Evolutionary conservation across 1,140 invertebrate species (phyloP).

Genomic region (Hydropsyche tenuis): DNA sequence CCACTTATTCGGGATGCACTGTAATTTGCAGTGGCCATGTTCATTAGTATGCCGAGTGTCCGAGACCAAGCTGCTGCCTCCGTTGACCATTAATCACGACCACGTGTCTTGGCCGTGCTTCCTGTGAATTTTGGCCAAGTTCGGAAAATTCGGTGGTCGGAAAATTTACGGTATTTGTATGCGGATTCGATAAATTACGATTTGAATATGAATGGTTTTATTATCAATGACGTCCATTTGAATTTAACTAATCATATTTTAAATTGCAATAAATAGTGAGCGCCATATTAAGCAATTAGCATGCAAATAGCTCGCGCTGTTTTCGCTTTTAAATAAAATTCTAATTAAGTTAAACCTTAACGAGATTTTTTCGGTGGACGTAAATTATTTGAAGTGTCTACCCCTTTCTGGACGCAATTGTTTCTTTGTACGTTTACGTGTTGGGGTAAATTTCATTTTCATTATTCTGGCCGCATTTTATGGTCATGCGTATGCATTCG

Average conservation of each 20-base stretch:
- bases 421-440: not conserved
- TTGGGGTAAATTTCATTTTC: too few species aligned
- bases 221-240: too few species aligned
- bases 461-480: too few species aligned
- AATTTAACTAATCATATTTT: too few species aligned
- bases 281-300: not conserved
- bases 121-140: too few species aligned
- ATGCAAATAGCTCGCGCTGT: constrained; percentile 9
- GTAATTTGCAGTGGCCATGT: constrained; percentile 10
- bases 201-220: too few species aligned
- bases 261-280: too few species aligned
- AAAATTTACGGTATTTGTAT: too few species aligned
- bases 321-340: constrained; percentile 16
- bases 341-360: constrained; percentile 22
- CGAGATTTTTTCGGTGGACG: not conserved
- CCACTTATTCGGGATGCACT: constrained; percentile 1
- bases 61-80: not conserved
- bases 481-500: too few species aligned
- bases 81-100: constrained; percentile 6
- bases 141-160: too few species aligned
- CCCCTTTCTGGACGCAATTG: constrained; percentile 10
- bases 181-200: too few species aligned
- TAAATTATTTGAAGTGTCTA: constrained; percentile 14
- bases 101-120: not conserved
- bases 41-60: constrained; percentile 17